These are phyloP conservation scores for Diploptera punctata DNA, from an alignment of 2,888 invertebrate genomes.

Conservation along the genomic window DNA sequence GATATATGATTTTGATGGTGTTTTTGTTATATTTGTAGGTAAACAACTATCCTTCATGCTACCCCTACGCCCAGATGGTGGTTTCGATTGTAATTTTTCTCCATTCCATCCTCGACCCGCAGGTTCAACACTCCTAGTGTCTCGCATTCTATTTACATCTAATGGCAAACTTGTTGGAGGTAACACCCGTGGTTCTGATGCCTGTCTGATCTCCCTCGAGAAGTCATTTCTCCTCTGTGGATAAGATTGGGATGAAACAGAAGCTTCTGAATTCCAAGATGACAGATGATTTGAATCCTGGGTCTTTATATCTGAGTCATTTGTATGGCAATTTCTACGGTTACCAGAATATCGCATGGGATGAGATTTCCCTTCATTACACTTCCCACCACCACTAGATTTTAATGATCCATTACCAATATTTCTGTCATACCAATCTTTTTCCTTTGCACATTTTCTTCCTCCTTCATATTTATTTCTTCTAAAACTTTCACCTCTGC, in stretches of 20 bases:
- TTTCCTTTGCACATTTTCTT: slow-evolving; percentile 27
- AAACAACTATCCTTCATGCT: slow-evolving; percentile 47
- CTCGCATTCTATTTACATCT: slow-evolving; percentile 63
- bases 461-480: slow-evolving; percentile 28
- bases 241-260: slow-evolving; percentile 36
- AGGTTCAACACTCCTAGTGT: slow-evolving; percentile 75
- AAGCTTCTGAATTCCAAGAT: slow-evolving; percentile 53
- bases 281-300: not conserved
- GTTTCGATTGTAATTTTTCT: slow-evolving; percentile 64
- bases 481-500: slow-evolving; percentile 20
- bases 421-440: slow-evolving; percentile 42
- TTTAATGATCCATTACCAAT: slow-evolving; percentile 42
- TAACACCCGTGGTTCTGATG: slow-evolving; percentile 69
- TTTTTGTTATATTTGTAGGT: not conserved
- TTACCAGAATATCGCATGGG: slow-evolving; percentile 49
- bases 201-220: slow-evolving; percentile 59
- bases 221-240: slow-evolving; percentile 46
- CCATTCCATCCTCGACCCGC: slow-evolving; percentile 50
- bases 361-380: slow-evolving; percentile 38
- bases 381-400: not conserved
- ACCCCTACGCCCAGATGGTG: slow-evolving; percentile 72
- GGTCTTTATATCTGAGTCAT: not conserved
- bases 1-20: slow-evolving; percentile 56
- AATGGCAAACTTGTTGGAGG: slow-evolving; percentile 59
- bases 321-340: slow-evolving; percentile 45